Conservation (phyloP, 2,113 vertebrate genomes). For the Monopterus albus region DNA sequence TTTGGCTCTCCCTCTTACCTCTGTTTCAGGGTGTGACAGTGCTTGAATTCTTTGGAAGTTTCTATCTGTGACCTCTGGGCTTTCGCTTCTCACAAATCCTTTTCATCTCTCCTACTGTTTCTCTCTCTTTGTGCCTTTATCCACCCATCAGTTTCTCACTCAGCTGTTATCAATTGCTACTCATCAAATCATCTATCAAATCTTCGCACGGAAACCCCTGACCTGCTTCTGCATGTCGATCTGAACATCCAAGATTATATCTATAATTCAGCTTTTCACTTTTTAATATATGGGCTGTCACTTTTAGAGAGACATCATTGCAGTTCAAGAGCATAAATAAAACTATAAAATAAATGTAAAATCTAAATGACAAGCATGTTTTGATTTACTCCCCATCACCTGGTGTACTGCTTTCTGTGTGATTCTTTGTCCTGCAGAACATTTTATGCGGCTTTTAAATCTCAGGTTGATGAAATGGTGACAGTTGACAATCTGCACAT, state of each 20-base stretch:
- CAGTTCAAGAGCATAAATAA: too few relatives aligned
- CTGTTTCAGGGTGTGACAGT: neutral
- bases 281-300: too few relatives aligned
- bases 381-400: too few relatives aligned
- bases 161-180: neutral
- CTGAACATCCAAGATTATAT: too few relatives aligned
- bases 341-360: too few relatives aligned
- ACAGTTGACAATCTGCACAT: neutral
- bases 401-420: neutral
- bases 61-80: neutral
- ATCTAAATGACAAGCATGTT: too few relatives aligned
- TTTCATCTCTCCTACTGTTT: neutral
- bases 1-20: neutral
- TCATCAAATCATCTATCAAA: neutral
- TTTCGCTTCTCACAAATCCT: neutral
- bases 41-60: constrained; percentile 2
- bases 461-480: too few relatives aligned
- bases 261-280: too few relatives aligned
- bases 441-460: too few relatives aligned
- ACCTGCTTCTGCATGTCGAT: too few relatives aligned
- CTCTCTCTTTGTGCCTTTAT: neutral
- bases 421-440: neutral
- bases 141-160: neutral
- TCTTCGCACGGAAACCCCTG: neutral
- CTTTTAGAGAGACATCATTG: too few relatives aligned